Base-by-base conservation (phyloP, 2,888 invertebrate genomes). In the Oxystoma pomonae region DNA sequence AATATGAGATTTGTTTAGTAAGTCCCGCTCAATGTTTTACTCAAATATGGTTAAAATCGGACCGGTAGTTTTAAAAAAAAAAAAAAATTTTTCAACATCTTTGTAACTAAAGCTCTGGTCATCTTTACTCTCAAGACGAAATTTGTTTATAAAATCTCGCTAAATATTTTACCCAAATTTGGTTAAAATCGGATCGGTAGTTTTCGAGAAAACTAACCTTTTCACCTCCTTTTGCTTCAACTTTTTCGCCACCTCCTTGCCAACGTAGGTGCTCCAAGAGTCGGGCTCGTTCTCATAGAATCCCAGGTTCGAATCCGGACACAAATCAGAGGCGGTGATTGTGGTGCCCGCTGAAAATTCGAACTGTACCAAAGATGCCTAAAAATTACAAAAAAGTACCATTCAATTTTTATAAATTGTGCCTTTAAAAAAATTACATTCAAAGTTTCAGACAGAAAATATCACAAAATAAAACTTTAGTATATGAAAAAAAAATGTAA, bases 191-290 rank as follows among this genome's bases (percentile, higher is more conserved):
- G 35, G 35, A 35, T 35, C 3, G 12, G 12, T 35, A 35, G 35
- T 35, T 7, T 35, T 35, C 35, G 12, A 3, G 12, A 35, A 35
- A 35, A 35, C 35, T 35, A 3, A 35, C 35, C 35, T 35, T 35
- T 97, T 97, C 9, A 96, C 90, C 80, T 96, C 94, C 65, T 88
- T 84, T 65, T 89, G 89, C 69, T 88, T 90, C 20, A 92, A 80
- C 65, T 87, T 89, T 76, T 83, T 85, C 12, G 90, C 85, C 7
- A 90, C 82, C 76, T 94, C 94, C 71, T 93, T 92, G 19, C 94
- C 92, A 58, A 94, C 93, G 18, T 92, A 90, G 0, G 93, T 91
- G 16, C 93, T 93, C 97, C 97, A 98, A 0, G 94, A 94, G 75
- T 98, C 97, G 0, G 94, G 91, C 76, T 98, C 97, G 19, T 87